Conservation (phyloP, 1,140 invertebrate species). For the Homarus americanus region DNA sequence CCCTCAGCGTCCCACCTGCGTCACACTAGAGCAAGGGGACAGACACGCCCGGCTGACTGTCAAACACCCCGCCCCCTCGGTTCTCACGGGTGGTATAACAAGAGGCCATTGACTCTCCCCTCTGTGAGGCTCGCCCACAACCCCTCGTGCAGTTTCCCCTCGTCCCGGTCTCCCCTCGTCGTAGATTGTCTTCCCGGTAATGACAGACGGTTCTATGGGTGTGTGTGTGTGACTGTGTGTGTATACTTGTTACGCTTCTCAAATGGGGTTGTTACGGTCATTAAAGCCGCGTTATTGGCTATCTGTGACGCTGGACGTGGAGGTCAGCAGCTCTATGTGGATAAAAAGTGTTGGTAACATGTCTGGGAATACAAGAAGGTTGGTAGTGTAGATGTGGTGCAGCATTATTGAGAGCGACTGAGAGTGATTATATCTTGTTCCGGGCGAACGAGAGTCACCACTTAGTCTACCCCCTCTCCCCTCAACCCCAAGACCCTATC, state of each 20-base stretch:
- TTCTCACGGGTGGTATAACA: slow-evolving; percentile 5
- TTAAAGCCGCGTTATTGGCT: background rate
- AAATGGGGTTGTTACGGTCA: background rate
- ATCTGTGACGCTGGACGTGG: background rate
- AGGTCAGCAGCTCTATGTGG: too few relatives aligned
- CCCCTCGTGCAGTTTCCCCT: background rate
- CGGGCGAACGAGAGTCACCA: too few relatives aligned
- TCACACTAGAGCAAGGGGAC: background rate
- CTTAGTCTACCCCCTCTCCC: too few relatives aligned
- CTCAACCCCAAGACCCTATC: too few relatives aligned
- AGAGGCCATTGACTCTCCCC: background rate
- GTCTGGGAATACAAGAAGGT: too few relatives aligned
- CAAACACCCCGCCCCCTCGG: slow-evolving; percentile 4
- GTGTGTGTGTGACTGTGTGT: background rate
- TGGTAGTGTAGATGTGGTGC: too few relatives aligned
- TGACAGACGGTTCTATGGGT: background rate
- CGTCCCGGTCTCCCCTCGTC: background rate
- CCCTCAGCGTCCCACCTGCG: background rate
- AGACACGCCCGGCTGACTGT: background rate
- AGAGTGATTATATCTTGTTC: too few relatives aligned
- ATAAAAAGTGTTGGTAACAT: too few relatives aligned
- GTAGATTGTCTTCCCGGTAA: background rate
- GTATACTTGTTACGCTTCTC: background rate
- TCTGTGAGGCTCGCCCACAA: too few relatives aligned
- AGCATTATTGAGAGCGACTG: too few relatives aligned